Conservation (phyloP, 2,113 vertebrate species). For the Pterocles burchelli region DNA sequence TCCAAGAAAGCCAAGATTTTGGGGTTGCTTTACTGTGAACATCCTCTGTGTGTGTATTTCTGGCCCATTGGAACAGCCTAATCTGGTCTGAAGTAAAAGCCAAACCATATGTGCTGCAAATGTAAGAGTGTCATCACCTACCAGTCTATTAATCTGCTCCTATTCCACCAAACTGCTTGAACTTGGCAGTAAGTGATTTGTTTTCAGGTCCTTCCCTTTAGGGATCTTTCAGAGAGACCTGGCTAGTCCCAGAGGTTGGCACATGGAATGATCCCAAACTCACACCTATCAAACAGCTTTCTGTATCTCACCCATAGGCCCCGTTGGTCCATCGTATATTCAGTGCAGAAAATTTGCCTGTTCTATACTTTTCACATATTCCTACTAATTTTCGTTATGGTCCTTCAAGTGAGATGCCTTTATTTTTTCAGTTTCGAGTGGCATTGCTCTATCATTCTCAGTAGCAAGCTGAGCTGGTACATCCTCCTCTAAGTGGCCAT, state of each 20-base stretch:
- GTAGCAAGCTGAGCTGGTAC: background rate
- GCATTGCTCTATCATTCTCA: background rate
- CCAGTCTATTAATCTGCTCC: background rate
- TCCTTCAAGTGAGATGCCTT: background rate
- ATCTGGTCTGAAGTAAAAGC: background rate
- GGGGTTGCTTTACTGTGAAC: background rate
- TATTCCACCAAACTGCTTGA: background rate
- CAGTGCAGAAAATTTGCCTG: background rate
- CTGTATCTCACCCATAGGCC: background rate
- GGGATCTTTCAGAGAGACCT: background rate
- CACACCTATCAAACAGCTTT: background rate
- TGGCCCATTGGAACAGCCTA: background rate
- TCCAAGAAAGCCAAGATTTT: background rate
- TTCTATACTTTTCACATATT: background rate
- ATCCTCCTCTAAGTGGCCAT: background rate
- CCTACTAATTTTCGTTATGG: background rate
- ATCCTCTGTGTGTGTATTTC: background rate
- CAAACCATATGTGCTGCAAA: background rate
- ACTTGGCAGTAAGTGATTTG: background rate
- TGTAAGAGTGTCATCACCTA: background rate
- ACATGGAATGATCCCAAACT: background rate
- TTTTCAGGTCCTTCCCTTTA: background rate
- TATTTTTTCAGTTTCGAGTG: background rate
- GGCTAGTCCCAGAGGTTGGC: background rate
- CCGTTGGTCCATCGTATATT: fast-evolving